Conservation (phyloP, 1,140 invertebrate species). For the Orius laevigatus region DNA sequence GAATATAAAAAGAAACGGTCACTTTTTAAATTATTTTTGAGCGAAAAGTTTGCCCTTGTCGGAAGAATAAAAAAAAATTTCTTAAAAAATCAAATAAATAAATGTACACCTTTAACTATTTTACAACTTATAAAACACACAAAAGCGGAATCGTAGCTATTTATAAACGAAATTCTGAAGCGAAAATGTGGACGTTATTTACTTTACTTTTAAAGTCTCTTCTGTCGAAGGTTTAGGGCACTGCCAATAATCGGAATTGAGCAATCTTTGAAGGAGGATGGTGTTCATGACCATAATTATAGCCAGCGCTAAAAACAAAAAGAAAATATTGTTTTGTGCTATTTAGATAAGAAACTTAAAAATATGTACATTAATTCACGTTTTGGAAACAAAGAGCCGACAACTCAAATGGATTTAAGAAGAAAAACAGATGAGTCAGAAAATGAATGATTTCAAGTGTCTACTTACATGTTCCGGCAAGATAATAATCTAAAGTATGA, state of each 20-base stretch:
- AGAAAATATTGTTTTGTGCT: constrained; percentile 3
- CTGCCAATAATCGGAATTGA: constrained; percentile 19
- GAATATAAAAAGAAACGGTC: too few relatives aligned
- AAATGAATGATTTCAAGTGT: not conserved
- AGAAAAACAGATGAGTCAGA: not conserved
- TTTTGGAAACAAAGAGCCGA: not conserved
- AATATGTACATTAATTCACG: too few relatives aligned
- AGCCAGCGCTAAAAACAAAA: constrained; percentile 17
- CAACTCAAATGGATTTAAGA: not conserved
- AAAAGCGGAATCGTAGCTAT: too few relatives aligned
- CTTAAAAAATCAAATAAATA: too few relatives aligned
- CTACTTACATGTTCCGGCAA: constrained; percentile 19
- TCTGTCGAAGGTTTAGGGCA: constrained; percentile 11
- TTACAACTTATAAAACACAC: too few relatives aligned
- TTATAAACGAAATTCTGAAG: too few relatives aligned
- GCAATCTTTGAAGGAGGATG: constrained; percentile 17
- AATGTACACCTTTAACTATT: too few relatives aligned
- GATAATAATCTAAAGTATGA: constrained; percentile 21
- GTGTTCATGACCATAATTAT: constrained; percentile 22
- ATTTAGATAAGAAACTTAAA: not conserved
- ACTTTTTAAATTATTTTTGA: too few relatives aligned
- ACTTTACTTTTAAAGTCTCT: too few relatives aligned
- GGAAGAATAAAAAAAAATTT: too few relatives aligned
- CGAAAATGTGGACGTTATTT: too few relatives aligned
- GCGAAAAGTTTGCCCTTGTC: too few relatives aligned